Evolutionary conservation across 2,888 invertebrate species (phyloP).

Genomic region (Aspidiotus rigidus): DNA sequence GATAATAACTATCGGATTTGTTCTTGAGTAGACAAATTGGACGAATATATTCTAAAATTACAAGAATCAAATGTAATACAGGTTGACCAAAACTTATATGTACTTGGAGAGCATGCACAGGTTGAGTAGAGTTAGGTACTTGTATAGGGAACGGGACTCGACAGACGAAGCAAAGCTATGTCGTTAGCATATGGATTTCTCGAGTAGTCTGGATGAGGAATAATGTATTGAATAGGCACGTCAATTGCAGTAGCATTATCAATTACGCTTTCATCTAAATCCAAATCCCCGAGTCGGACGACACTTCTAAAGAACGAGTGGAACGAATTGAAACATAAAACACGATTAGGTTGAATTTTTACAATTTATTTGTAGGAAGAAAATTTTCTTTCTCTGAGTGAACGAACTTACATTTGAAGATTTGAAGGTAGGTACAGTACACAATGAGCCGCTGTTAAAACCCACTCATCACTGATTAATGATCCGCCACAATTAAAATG

Average conservation of each 20-base stretch:
- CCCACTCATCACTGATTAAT: neutral
- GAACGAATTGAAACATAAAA: neutral
- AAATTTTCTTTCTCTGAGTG: neutral
- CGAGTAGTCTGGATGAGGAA: conserved; percentile 61
- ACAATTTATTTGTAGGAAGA: no score
- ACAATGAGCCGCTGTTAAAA: conserved; percentile 15
- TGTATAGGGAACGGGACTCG: conserved; percentile 50
- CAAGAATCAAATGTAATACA: conserved; percentile 37
- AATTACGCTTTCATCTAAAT: conserved; percentile 54
- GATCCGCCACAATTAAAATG: conserved; percentile 4
- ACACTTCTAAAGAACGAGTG: conserved; percentile 48
- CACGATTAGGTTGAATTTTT: no score
- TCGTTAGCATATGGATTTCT: conserved; percentile 58
- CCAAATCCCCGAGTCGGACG: conserved; percentile 69
- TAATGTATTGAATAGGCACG: conserved; percentile 51
- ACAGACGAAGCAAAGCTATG: conserved; percentile 63
- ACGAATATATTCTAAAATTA: conserved; percentile 53
- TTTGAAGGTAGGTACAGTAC: neutral
- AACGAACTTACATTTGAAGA: neutral
- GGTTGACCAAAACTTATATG: neutral
- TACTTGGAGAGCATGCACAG: no score
- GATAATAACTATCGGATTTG: conserved; percentile 48
- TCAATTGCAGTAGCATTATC: conserved; percentile 56
- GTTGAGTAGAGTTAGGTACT: conserved; percentile 42
- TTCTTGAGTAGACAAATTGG: conserved; percentile 68